Evolutionary conservation across 92 coral and sea anemone genomes (phyloP), one percentile per base, ranked within the genome.

Genomic region (Galaxea fascicularis): DNA sequence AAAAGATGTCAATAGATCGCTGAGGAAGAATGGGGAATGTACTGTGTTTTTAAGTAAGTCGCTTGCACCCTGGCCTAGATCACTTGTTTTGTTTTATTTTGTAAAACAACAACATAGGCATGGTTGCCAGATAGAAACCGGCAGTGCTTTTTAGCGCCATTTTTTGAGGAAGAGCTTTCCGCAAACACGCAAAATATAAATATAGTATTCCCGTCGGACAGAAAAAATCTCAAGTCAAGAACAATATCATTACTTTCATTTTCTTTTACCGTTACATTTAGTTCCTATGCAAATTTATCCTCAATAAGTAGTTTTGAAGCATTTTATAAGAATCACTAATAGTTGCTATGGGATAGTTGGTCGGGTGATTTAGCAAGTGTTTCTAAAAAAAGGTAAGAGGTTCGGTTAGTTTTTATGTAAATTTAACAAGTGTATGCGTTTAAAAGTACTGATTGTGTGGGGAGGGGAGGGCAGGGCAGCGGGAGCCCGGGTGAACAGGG

Each of bases 331-430:
- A 79, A n/a, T n/a, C 21, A 30, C 4, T 35, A 5, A 4, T 27
- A 13, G 74, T 78, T 63, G 83, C 83, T 64, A 63, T 20, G 83
- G n/a, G 74, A 65, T 17, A 10, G 18, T 24, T 25, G 72, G 44
- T 0, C n/a, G 63, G 8, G 24, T 3, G n/a, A 14, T 17, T 17
- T 21, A 29, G 14, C 66, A 3, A 35, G 41, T 2, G 3, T 35
- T 35, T 35, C 41, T n/a, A n/a, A n/a, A n/a, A n/a, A 35, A 6
- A 35, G 41, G 6, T 35, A 35, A 35, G 6, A 35, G 41, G n/a
- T n/a, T n/a, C 41, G 6, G 6, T 35, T 6, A 6, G 41, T 35
- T 35, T 6, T 6, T 35, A 35, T 35, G 41, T 6, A 35, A 35
- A 35, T 35, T 2, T 35, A 35, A 2, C 41, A 35, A 2, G 3